These are phyloP conservation scores for Temnothorax curvispinosus DNA, from an alignment of 1,140 invertebrate species.

Conservation along the genomic window DNA sequence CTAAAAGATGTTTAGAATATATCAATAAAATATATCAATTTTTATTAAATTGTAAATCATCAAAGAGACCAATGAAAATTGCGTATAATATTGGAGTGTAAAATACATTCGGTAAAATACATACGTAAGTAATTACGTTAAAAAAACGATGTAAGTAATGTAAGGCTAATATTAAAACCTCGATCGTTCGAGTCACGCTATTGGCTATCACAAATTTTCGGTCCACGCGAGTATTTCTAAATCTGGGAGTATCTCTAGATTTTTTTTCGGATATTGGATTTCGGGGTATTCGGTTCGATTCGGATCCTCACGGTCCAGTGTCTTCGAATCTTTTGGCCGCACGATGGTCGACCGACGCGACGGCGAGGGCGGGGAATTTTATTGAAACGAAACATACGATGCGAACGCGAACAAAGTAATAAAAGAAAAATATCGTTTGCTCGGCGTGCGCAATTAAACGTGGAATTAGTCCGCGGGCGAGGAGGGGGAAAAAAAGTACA, in stretches of 20 bases:
- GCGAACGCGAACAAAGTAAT: slow-evolving; percentile 51
- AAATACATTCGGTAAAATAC: neutral
- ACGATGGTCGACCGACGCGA: neutral
- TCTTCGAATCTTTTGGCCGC: slow-evolving; percentile 6
- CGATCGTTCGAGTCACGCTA: neutral
- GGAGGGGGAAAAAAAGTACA: slow-evolving; percentile 35
- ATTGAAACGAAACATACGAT: slow-evolving; percentile 63
- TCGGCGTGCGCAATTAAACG: slow-evolving; percentile 60
- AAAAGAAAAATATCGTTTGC: slow-evolving; percentile 59
- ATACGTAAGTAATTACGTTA: neutral
- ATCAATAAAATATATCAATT: neutral
- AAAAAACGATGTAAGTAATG: neutral
- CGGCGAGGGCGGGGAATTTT: slow-evolving; percentile 31
- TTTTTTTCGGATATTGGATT: slow-evolving; percentile 2
- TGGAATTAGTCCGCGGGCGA: slow-evolving; percentile 48
- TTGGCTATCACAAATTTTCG: neutral
- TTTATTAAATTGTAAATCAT: neutral
- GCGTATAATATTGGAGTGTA: neutral
- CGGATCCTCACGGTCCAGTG: neutral
- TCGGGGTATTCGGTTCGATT: slow-evolving; percentile 1
- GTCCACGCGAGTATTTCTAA: neutral
- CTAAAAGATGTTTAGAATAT: too few species aligned
- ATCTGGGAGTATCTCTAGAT: neutral
- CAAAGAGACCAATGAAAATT: neutral
- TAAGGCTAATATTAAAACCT: neutral